Evolutionary conservation across 2,888 invertebrate genomes (phyloP), one percentile per base, ranked within the genome.

Genomic region (Encarsia formosa): DNA sequence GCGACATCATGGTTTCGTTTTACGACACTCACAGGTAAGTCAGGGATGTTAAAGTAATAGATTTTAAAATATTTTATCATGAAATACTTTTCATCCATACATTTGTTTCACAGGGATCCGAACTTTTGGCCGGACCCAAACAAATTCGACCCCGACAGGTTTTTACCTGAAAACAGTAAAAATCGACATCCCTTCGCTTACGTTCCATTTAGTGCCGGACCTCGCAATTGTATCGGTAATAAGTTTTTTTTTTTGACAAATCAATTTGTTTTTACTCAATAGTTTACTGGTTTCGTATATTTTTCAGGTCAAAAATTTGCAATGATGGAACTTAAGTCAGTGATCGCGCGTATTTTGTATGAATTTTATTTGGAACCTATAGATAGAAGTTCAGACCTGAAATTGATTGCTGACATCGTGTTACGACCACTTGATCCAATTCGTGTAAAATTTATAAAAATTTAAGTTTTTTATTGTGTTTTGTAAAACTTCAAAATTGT

Each of bases 331-430:
- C 16, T 56, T 5, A 64, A 64, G 38, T 38, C 54, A 6, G 34
- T 58, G 6, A 23, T 59, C 6, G 57, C 49, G 9, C 35, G 52
- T 6, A 49, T 63, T 19, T 40, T 64, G 9, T 52, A 59, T 16
- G 48, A 61, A 37, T 63, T 61, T 20, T 47, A 56, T 3, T 41
- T 63, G 13, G 56, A 60, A 44, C 53, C 63, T 2, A 50, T 63
- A 16, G 61, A 61, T 26, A 20, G 37, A 3, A 39, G 40, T 1
- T 13, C 39, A 1, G 54, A 58, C 9, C 40, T 59, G 19, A 29
- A 23, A 35, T 23, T 58, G 9, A 35, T 46, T 6, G 50, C 56
- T 1, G 59, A 56, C 20, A 49, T 59, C 5, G 48, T 59, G 2
- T 18, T 59, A 6, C 47, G 59, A n/a, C 49, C 57, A 3, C 15